Percentiles rank a stretch among this genome's conserved stretches.
Evolutionary conservation across 2,797 vertebrate species (phyloP).

Genomic region (Bovichtus variegatus): DNA sequence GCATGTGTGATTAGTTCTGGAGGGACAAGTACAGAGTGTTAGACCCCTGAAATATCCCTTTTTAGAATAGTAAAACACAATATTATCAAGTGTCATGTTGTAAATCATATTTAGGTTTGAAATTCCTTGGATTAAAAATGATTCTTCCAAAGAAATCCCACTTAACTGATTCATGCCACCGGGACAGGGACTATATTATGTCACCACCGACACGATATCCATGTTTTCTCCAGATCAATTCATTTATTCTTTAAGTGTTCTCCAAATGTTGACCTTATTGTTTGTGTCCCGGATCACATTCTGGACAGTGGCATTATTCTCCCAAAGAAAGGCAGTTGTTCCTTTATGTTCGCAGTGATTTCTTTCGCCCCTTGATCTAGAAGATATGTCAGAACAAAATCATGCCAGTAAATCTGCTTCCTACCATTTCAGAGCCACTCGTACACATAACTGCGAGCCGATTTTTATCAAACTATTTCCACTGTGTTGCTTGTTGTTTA

Average conservation of each 20-base stretch:
- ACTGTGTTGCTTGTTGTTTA: conserved; percentile 10
- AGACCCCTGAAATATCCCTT: neutral
- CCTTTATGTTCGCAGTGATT: neutral
- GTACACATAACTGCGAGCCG: neutral
- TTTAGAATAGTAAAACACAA: neutral
- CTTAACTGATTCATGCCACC: neutral
- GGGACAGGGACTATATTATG: neutral
- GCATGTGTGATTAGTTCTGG: neutral
- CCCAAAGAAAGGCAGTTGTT: neutral
- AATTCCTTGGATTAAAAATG: neutral
- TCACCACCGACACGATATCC: neutral
- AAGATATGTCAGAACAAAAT: conserved; percentile 30
- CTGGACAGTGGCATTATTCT: conserved; percentile 11
- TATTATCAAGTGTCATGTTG: neutral
- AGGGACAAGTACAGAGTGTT: neutral
- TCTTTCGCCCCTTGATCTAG: conserved; percentile 14
- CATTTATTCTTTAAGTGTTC: neutral
- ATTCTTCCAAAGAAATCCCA: neutral
- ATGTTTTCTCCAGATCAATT: neutral
- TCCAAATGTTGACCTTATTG: conserved; percentile 4
- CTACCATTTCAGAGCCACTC: conserved; percentile 19
- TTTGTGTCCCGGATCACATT: conserved; percentile 21
- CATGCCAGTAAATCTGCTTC: conserved; percentile 24
- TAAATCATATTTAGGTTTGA: neutral
- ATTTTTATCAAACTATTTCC: conserved; percentile 23